A percentile compares a stretch with the other conserved stretches of the same genome.
phyloP scores from a whole-genome alignment of 2,888 invertebrate species.

The Drosophila austrosaltans region DNA sequence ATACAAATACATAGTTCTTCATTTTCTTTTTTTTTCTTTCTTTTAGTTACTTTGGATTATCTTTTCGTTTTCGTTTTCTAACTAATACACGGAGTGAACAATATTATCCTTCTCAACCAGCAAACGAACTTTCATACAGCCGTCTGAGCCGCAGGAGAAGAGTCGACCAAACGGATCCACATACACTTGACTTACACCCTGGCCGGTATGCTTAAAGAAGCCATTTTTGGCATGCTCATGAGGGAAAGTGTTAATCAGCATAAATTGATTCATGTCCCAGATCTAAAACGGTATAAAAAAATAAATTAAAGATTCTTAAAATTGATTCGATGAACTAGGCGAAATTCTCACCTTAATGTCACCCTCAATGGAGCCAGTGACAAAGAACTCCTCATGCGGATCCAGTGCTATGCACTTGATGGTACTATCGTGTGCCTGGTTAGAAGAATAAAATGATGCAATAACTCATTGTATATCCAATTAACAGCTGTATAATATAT shows the following conservation, averaged over 20 bases:
- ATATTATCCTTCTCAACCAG: constrained; percentile 91
- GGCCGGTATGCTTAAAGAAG: constrained; percentile 98
- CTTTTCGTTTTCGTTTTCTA: constrained; percentile 16
- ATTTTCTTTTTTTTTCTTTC: constrained; percentile 16
- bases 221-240: constrained; percentile 98
- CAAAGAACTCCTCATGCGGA: constrained; percentile 97
- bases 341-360: constrained; percentile 90
- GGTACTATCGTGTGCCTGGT: constrained; percentile 94
- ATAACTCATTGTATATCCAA: neutral
- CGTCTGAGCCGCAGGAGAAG: constrained; percentile 99
- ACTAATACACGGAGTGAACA: constrained; percentile 85
- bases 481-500: no score
- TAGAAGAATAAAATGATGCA: neutral
- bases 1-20: constrained; percentile 44
- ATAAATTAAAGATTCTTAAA: no score
- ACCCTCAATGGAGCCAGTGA: constrained; percentile 96
- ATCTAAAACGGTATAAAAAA: constrained; percentile 86
- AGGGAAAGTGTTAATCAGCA: constrained; percentile 93
- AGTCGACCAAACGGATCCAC: constrained; percentile 94
- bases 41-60: constrained; percentile 13
- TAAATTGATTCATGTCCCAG: constrained; percentile 95
- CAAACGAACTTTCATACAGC: constrained; percentile 98
- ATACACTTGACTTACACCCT: constrained; percentile 97
- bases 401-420: constrained; percentile 97
- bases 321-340: no score